Evolutionary conservation across 2,797 vertebrate species (phyloP), one percentile per base, ranked within the genome.

Genomic region (Sebastes flavidus): DNA sequence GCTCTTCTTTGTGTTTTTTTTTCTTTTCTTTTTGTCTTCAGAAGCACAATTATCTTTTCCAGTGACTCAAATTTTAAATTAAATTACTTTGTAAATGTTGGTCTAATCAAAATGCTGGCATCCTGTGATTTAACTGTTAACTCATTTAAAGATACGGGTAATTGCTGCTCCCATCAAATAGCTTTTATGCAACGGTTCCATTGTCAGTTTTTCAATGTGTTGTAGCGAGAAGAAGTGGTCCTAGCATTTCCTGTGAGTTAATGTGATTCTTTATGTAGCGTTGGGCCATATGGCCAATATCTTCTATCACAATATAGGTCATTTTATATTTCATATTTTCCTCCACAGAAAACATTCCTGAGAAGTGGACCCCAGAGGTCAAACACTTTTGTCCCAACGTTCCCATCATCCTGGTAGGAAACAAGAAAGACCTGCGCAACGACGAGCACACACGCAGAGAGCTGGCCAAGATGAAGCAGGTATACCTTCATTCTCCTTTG

Each of bases 391-490:
- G 98, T 90, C 98, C 98, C 86, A 99, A 99, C 0, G 98, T 99
- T 92, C 98, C 98, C 91, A 99, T 99, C 89, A 99, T 99, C 91
- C 96, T 99, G 70, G 98, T 99, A 87, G 98, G 98, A 90, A 99
- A 99, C 95, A 99, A 99, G 94, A 99, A 99, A 92, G 98, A 99
- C 89, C 96, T 99, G 92, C 97, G 98, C 73, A 99, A 99, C 49
- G 98, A 99, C 8, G 98, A 99, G 77, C 98, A 99, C 95, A 99
- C 98, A 72, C 97, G 98, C 83, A 94, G 98, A 88, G 98, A 99
- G 90, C 96, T 99, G 89, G 98, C 97, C 90, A 99, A 99, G 93
- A 99, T 99, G 98, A 99, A 99, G 87, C 98, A 99, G 98, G 98
- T 96, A 42, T 42, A 91, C 49, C 2, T 5, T 1, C 4, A 22